These are phyloP conservation scores for Alcis repandata DNA, from an alignment of 2,888 invertebrate species.

Conservation along the genomic window DNA sequence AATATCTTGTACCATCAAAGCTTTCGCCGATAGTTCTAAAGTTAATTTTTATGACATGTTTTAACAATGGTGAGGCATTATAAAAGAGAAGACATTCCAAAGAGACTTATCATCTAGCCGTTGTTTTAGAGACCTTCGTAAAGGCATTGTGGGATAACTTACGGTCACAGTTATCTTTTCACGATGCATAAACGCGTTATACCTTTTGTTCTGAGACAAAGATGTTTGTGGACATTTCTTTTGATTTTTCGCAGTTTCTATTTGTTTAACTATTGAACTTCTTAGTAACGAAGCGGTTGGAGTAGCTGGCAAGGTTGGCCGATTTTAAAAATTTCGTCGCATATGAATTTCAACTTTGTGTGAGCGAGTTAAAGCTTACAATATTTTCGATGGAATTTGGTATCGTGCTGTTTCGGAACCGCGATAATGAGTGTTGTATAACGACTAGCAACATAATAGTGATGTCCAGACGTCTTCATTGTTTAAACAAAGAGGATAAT, in stretches of 20 bases:
- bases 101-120: slow-evolving; percentile 57
- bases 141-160: slow-evolving; percentile 40
- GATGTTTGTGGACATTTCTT: slow-evolving; percentile 46
- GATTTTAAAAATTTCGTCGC: slow-evolving; percentile 32
- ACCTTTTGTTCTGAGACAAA: slow-evolving; percentile 41
- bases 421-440: slow-evolving; percentile 65
- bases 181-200: slow-evolving; percentile 40
- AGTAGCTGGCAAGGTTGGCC: slow-evolving; percentile 47
- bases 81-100: slow-evolving; percentile 75
- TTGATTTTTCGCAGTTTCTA: slow-evolving; percentile 41
- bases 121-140: slow-evolving; percentile 52
- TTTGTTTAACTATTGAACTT: slow-evolving; percentile 42
- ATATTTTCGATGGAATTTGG: slow-evolving; percentile 12
- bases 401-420: slow-evolving; percentile 74
- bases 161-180: slow-evolving; percentile 30
- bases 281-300: slow-evolving; percentile 45
- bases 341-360: slow-evolving; percentile 21
- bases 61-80: slow-evolving; percentile 73
- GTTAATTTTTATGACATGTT: slow-evolving; percentile 83
- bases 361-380: slow-evolving; percentile 19
- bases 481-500: slow-evolving; percentile 56
- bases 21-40: slow-evolving; percentile 78
- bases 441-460: slow-evolving; percentile 50
- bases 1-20: slow-evolving; percentile 79
- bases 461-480: slow-evolving; percentile 45